These are phyloP conservation scores for Therioaphis trifolii DNA, from an alignment of 2,888 invertebrate species.

Conservation along the genomic window DNA sequence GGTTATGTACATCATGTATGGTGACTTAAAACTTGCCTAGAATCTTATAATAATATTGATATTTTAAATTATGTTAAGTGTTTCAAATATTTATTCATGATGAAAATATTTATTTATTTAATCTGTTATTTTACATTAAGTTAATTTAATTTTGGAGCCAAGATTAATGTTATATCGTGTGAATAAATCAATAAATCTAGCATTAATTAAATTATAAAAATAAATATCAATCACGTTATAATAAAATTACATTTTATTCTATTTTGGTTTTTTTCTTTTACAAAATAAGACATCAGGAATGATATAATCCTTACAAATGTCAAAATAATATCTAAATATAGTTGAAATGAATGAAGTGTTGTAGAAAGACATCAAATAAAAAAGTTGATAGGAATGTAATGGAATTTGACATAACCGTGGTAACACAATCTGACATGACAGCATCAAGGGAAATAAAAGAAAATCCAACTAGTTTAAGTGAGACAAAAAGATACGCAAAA, in stretches of 20 bases:
- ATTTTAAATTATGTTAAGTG: too few relatives aligned
- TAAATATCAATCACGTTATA: too few relatives aligned
- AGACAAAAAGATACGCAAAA: not conserved
- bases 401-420: slow-evolving; percentile 43
- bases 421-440: slow-evolving; percentile 18
- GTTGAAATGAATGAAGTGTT: not conserved
- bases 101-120: too few relatives aligned
- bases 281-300: not conserved
- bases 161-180: too few relatives aligned
- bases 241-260: not conserved
- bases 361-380: slow-evolving; percentile 19
- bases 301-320: not conserved
- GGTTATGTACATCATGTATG: too few relatives aligned
- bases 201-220: too few relatives aligned
- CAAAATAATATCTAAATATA: slow-evolving; percentile 31
- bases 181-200: too few relatives aligned
- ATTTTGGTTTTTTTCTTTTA: not conserved
- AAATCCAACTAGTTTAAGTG: not conserved
- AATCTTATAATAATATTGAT: too few relatives aligned
- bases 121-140: too few relatives aligned
- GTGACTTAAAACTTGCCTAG: too few relatives aligned
- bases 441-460: slow-evolving; percentile 37
- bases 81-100: too few relatives aligned
- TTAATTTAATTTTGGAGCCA: too few relatives aligned
- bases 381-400: slow-evolving; percentile 47